These are phyloP conservation scores for Aphaenogaster ashmeadi DNA, from an alignment of 1,140 invertebrate genomes.

Conservation along the genomic window DNA sequence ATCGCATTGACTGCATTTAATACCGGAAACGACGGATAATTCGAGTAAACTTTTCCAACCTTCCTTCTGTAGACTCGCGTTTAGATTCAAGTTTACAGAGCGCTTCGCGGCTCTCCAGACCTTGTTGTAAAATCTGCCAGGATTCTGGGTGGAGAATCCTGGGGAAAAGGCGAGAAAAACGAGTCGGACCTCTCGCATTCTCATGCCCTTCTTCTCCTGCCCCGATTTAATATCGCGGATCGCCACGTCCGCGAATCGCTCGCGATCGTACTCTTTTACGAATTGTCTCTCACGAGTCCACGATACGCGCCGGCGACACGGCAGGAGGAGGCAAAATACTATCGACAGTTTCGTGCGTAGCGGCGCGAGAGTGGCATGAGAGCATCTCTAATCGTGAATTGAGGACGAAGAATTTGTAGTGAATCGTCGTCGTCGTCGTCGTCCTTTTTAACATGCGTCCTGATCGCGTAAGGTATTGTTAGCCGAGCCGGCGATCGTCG, in stretches of 20 bases:
- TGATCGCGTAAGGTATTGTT: conserved; percentile 42
- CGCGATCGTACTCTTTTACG: not conserved
- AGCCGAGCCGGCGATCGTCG: conserved; percentile 38
- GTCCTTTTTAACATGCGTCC: conserved; percentile 37
- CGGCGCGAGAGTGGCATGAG: not conserved
- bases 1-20: not conserved
- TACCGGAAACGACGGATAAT: conserved; percentile 5
- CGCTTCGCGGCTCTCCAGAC: conserved; percentile 23
- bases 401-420: conserved; percentile 49
- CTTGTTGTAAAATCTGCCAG: not conserved
- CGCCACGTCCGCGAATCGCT: not conserved
- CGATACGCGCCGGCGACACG: not conserved
- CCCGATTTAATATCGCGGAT: not conserved
- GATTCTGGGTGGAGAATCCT: not conserved
- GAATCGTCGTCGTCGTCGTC: conserved; percentile 36
- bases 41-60: not conserved
- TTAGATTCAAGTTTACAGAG: not conserved
- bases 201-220: conserved; percentile 9
- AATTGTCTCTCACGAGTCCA: conserved; percentile 26
- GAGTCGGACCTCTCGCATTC: not conserved
- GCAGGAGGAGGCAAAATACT: not conserved
- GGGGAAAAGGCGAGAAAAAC: not conserved
- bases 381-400: conserved; percentile 25
- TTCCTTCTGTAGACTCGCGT: not conserved
- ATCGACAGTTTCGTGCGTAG: conserved; percentile 19